A percentile compares a stretch with the other conserved stretches of the same genome.
Conservation (phyloP, 2,113 vertebrate species). For the Labrus mixtus region DNA sequence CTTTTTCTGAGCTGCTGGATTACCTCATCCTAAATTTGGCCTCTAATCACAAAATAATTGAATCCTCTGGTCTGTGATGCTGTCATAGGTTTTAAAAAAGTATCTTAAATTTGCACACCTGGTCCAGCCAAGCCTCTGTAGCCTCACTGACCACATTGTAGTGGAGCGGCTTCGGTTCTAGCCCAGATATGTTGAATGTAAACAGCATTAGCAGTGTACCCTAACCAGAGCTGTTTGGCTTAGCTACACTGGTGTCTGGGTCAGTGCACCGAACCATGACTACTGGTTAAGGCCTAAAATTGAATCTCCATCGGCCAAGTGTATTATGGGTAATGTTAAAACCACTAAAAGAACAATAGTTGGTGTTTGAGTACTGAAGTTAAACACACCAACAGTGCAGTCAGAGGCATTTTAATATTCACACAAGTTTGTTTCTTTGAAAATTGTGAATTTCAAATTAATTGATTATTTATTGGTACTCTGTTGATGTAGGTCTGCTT, state of each 20-base stretch:
- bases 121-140: conserved; percentile 15
- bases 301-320: conserved; percentile 5
- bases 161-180: conserved; percentile 29
- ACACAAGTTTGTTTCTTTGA: too few relatives aligned
- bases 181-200: conserved; percentile 64
- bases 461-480: too few relatives aligned
- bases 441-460: too few relatives aligned
- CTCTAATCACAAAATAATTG: conserved; percentile 6
- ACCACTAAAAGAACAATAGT: not conserved
- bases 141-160: conserved; percentile 52
- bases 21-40: not conserved
- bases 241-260: conserved; percentile 71
- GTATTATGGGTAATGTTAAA: conserved; percentile 24
- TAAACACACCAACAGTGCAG: not conserved
- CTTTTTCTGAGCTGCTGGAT: not conserved
- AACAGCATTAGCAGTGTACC: conserved; percentile 74
- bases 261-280: conserved; percentile 52
- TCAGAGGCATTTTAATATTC: too few relatives aligned
- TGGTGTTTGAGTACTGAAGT: not conserved
- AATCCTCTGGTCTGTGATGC: conserved; percentile 13
- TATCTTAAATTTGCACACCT: conserved; percentile 23
- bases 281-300: conserved; percentile 24
- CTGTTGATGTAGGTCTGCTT: too few relatives aligned
- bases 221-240: conserved; percentile 69
- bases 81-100: conserved; percentile 30